A percentile compares a stretch with the other conserved stretches of the same genome.
phyloP scores from a whole-genome alignment of 2,113 vertebrate genomes.

The Pseudorhombus dupliciocellatus region DNA sequence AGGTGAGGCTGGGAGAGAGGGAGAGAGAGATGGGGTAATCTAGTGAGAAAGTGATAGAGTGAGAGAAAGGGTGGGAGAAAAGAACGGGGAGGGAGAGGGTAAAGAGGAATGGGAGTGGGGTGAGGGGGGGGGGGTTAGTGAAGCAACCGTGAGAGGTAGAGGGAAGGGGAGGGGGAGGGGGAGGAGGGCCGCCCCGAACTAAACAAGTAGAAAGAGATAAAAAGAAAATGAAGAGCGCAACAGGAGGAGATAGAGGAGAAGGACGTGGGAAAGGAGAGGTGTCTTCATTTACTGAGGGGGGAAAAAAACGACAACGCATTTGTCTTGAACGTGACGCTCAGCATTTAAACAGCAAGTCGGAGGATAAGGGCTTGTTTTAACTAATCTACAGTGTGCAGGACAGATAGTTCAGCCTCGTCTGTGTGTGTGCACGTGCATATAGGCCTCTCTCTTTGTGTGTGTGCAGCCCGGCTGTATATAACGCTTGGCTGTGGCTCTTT shows the following conservation, averaged over 20 bases:
- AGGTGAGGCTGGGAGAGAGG: constrained; percentile 74
- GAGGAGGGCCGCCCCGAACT: constrained; percentile 53
- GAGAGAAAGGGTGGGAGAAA: constrained; percentile 47
- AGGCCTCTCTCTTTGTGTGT: constrained; percentile 12
- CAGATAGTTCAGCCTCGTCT: constrained; percentile 52
- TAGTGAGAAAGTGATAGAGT: constrained; percentile 74
- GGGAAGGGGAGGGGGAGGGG: constrained; percentile 29
- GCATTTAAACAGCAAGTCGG: constrained; percentile 74
- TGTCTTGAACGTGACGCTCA: constrained; percentile 75
- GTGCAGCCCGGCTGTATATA: constrained; percentile 17
- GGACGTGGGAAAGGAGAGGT: constrained; percentile 79
- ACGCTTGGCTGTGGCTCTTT: constrained; percentile 58
- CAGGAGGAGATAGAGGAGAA: constrained; percentile 78
- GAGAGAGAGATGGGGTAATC: constrained; percentile 72
- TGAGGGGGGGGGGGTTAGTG: constrained; percentile 25
- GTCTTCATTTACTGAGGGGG: constrained; percentile 76
- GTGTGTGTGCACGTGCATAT: constrained; percentile 12
- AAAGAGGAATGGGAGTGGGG: constrained; percentile 28
- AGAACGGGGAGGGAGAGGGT: constrained; percentile 29
- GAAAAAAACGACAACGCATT: constrained; percentile 76
- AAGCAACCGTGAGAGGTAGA: constrained; percentile 56
- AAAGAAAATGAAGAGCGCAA: constrained; percentile 79
- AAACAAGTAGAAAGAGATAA: constrained; percentile 75
- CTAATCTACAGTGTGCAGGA: constrained; percentile 74
- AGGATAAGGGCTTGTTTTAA: constrained; percentile 78